Base-by-base conservation (phyloP, 2,888 invertebrate genomes). In the Hetaerina titia region DNA sequence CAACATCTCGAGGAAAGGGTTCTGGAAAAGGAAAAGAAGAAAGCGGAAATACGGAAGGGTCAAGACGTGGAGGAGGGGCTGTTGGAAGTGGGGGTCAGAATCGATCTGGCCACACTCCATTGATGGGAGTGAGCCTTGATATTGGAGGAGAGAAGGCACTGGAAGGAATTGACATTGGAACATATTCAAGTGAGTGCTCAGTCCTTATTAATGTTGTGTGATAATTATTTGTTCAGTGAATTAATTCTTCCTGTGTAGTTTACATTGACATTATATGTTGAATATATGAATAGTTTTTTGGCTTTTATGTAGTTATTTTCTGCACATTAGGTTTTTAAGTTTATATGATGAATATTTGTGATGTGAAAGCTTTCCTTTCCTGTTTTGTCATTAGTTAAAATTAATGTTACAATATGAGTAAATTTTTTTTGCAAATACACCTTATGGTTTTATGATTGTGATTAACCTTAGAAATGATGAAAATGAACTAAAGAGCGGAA, bases 91-190 rank as follows among this genome's bases (percentile, higher is more conserved):
- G 89, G 31, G 90, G 60, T 17, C 95, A 95, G 69, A 92, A 90
- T 56, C 94, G 95, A 56, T 81, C 89, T 25, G 94, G 90, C 13
- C 95, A 95, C 19, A 88, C 95, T 94, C 95, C 95, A 17, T 95
- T 31, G 95, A 95, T 88, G 95, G 96, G 57, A 95, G 94, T n/a
- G 95, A 95, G 17, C 90, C 95, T 87, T 95, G 95, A 88, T 94
- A 95, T 92, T 25, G 56, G 69, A 69, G 56, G 64, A 56, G 92
- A 92, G 92, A 94, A 94, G 58, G n/a, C 88, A 56, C 17, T 94
- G 94, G 94, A 94, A 15, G 87, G 87, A 57, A 60, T 87, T 60
- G 94, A 89, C 45, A 87, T 88, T 17, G 87, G 87, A 81, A 60
- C 88, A 56, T 88, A 88, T 57, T 94, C 88, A 64, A 94, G 88